Evolutionary conservation across 2,888 invertebrate genomes (phyloP), one percentile per base, ranked within the genome.

Genomic region (Rhodophaea formosa): DNA sequence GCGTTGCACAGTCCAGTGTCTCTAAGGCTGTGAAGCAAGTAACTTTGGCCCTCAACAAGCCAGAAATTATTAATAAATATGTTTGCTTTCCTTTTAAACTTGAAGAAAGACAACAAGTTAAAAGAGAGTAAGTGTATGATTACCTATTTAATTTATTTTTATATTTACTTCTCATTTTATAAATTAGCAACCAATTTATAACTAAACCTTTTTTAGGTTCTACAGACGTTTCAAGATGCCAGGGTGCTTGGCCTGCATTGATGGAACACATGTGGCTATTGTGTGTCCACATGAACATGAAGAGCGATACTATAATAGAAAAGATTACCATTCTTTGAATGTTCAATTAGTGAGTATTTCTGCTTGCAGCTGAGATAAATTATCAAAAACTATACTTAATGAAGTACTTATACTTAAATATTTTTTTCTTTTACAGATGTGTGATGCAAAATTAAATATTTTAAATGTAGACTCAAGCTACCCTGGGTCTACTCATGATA

Each of bases 1-100:
- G 59, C 58, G 10, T 59, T 58, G 7, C 56, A 57, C 60, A 57
- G 43, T n/a, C 54, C 39, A 60, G 52, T 43, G 62, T 60, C 14
- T 55, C 52, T 0, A 60, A 57, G 44, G 62, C 55, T 14, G 52
- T 60, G 12, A 16, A 14, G 35, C 53, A 59, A 46, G 62, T 60
- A 0, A 60, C 62, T 44, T 51, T 8, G 16, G 59, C 62, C 3
- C 8, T 62, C 3, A 60, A 62, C 8, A 55, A 52, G 29, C 44
- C 59, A 46, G 29, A 3, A 7, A 42, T 62, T 7, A 14, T 60
- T 8, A 62, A 59, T 12, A 57, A 57, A 46, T 55, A 61, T 52
- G 39, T 61, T 35, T 35, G 51, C 12, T 58, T 58, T 15, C 60
- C 62, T 16, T 60, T 59, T 45, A 45, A 15, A 43, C 53, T 15